Base-by-base conservation (phyloP, 2,797 vertebrate genomes). In the Eleutherodactylus coqui region DNA sequence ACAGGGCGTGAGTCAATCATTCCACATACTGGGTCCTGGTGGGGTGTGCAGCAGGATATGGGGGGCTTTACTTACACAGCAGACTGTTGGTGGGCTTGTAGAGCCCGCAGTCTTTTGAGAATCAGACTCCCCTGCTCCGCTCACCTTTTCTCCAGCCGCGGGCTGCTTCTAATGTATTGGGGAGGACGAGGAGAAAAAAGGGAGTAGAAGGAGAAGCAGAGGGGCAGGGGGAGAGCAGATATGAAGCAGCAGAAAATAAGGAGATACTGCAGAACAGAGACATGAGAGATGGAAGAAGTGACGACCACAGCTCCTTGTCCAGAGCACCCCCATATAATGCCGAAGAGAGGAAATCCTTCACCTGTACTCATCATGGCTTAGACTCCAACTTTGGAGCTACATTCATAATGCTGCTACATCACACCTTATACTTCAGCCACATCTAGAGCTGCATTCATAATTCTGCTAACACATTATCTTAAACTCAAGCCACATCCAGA, bases 11-110 rank as follows among this genome's bases (percentile, higher is more conserved):
- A 17, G 21, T 70, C 8, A n/a, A n/a, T n/a, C 36, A 70, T 70
- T 16, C 49, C 49, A 17, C 49, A 72, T n/a, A 43, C 24, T 2
- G 47, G 51, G 75, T 53, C 47, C 47, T 55, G 47, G 36, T 41
- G 69, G 69, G 79, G 53, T 10, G 27, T 62, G 10, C 41, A 21
- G 67, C n/a, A 49, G 38, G 62, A 10, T 72, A 32, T 41, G 27
- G 72, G 21, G 91, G 91, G 92, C 92, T 90, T 86, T 96, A 96
- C 95, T 97, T 95, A 96, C 93, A 95, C 93, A 94, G 90, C 95
- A 88, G 90, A 93, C 93, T 32, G 92, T 76, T 24, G 86, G 92
- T 79, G 93, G 92, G 90, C 92, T 91, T 90, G 92, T 90, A 90
- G 91, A 91, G 92, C 92, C 93, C 90, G 91, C 89, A 94, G 92